A percentile compares a stretch with the other conserved stretches of the same genome.
phyloP scores from a whole-genome alignment of 1,140 invertebrate genomes.

The Trachymyrmex cornetzi region DNA sequence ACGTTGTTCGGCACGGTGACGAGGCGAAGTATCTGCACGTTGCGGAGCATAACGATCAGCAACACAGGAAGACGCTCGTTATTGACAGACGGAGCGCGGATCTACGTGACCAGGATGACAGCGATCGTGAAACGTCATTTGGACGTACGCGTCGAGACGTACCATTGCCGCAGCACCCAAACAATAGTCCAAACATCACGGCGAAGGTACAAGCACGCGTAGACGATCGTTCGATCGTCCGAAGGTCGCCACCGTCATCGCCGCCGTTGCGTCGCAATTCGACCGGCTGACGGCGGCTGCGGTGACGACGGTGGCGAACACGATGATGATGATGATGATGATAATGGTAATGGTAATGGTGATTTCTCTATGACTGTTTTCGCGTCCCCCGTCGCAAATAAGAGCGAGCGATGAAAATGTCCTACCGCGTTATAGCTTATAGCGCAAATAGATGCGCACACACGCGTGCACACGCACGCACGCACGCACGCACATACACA shows the following conservation, averaged over 20 bases:
- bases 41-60: conserved; percentile 50
- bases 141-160: conserved; percentile 71
- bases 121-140: conserved; percentile 77
- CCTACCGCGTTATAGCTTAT: too few relatives aligned
- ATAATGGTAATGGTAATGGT: not conserved
- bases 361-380: not conserved
- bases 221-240: not conserved
- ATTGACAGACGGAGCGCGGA: conserved; percentile 68
- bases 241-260: conserved; percentile 10
- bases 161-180: conserved; percentile 9
- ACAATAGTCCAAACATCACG: conserved; percentile 80
- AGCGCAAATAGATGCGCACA: not conserved
- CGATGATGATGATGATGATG: not conserved
- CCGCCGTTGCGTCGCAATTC: conserved; percentile 12
- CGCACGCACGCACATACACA: not conserved
- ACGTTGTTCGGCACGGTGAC: conserved; percentile 77
- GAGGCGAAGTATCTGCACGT: conserved; percentile 75
- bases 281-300: not conserved
- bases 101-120: not conserved
- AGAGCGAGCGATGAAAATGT: not conserved
- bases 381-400: not conserved
- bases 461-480: not conserved
- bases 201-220: conserved; percentile 78
- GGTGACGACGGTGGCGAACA: not conserved
- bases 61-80: conserved; percentile 66